Conservation (phyloP, 1,140 invertebrate species). For the Drosophila azteca region DNA sequence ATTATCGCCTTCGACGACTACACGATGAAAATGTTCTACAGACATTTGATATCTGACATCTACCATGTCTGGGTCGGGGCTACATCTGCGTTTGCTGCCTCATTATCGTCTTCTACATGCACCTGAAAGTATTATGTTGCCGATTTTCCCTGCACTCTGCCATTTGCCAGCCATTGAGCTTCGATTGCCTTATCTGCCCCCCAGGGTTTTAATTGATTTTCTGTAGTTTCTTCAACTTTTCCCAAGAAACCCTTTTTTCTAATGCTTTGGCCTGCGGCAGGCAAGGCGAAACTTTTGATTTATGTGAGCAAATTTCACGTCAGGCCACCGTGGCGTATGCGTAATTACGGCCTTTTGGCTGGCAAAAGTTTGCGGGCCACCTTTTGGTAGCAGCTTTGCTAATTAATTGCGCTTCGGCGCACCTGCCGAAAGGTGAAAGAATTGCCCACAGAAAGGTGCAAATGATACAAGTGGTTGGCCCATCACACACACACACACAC, state of each 20-base stretch:
- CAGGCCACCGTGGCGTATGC: constrained; percentile 48
- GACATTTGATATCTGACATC: too few relatives aligned
- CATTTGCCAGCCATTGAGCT: constrained; percentile 7
- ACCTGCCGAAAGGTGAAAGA: constrained; percentile 64
- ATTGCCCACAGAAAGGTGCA: constrained; percentile 55
- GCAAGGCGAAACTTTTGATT: constrained; percentile 56
- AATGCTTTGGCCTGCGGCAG: not conserved
- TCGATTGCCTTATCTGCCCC: constrained; percentile 5
- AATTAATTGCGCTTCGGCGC: constrained; percentile 65
- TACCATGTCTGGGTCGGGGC: too few relatives aligned
- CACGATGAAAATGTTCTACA: too few relatives aligned
- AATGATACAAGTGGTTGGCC: constrained; percentile 45
- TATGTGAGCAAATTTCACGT: constrained; percentile 64
- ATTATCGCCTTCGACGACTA: too few relatives aligned
- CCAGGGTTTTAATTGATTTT: constrained; percentile 63
- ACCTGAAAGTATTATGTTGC: not conserved
- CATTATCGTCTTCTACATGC: not conserved
- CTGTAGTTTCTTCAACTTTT: constrained; percentile 25
- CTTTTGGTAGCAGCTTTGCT: constrained; percentile 43
- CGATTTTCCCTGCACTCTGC: not conserved
- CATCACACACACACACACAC: constrained; percentile 51
- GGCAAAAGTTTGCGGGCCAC: constrained; percentile 45
- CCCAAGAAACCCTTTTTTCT: constrained; percentile 20
- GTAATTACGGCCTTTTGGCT: constrained; percentile 59
- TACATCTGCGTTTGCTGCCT: constrained; percentile 14